These are phyloP conservation scores for Dryomyza anilis DNA, from an alignment of 2,888 invertebrate genomes.

Conservation along the genomic window DNA sequence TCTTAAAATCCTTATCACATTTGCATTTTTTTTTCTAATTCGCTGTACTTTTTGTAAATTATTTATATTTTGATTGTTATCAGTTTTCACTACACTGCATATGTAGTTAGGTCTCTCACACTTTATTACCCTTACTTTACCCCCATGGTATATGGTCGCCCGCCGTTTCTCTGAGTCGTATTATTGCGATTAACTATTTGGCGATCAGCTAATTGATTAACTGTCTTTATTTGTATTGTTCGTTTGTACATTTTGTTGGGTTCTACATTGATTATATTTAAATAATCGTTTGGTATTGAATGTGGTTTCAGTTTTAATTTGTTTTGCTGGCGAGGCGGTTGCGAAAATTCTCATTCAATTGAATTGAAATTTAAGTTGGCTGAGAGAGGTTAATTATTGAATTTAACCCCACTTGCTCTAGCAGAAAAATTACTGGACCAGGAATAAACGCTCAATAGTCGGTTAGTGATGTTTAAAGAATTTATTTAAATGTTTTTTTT, in stretches of 20 bases:
- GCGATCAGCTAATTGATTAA: constrained; percentile 1
- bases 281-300: constrained; percentile 4
- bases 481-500: neutral
- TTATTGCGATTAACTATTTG: neutral
- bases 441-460: too few relatives aligned
- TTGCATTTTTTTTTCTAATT: too few relatives aligned
- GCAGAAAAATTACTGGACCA: too few relatives aligned
- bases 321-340: constrained; percentile 1
- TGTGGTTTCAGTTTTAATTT: constrained; percentile 1
- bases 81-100: too few relatives aligned
- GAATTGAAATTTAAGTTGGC: neutral
- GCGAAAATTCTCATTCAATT: neutral
- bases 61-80: too few relatives aligned
- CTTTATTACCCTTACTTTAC: too few relatives aligned
- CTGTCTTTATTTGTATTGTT: neutral
- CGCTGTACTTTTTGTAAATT: too few relatives aligned
- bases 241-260: neutral
- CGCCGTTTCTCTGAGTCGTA: neutral
- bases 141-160: neutral
- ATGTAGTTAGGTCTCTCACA: too few relatives aligned
- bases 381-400: too few relatives aligned
- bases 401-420: too few relatives aligned
- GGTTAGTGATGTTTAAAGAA: too few relatives aligned
- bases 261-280: constrained; percentile 2
- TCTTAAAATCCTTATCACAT: too few relatives aligned